Evolutionary conservation across 92 coral and sea anemone species (phyloP).

Genomic region (Parazoanthus atlanticus): DNA sequence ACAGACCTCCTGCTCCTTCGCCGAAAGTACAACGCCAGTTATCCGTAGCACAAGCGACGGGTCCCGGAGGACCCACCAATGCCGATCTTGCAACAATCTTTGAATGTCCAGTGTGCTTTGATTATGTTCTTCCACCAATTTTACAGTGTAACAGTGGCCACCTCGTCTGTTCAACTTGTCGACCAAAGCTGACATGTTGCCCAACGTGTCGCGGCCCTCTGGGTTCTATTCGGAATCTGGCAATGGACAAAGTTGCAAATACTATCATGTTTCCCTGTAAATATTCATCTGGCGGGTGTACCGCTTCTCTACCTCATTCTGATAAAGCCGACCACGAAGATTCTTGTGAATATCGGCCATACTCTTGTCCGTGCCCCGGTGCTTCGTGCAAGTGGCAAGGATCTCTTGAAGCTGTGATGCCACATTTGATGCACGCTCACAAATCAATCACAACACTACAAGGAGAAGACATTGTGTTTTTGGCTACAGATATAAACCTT

Average conservation of each 20-base stretch:
- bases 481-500: slow-evolving; percentile 96
- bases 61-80: slow-evolving; percentile 89
- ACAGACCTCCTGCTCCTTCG: slow-evolving; percentile 42
- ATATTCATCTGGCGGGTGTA: slow-evolving; percentile 93
- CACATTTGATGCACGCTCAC: slow-evolving; percentile 98
- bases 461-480: slow-evolving; percentile 98
- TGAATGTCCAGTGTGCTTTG: slow-evolving; percentile 99
- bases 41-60: slow-evolving; percentile 31
- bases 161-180: slow-evolving; percentile 98
- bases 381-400: slow-evolving; percentile 99
- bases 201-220: slow-evolving; percentile 99
- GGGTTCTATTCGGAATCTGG: slow-evolving; percentile 97
- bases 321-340: slow-evolving; percentile 99
- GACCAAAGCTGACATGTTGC: slow-evolving; percentile 98
- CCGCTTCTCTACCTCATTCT: slow-evolving; percentile 86
- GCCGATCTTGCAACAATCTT: slow-evolving; percentile 98
- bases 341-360: slow-evolving; percentile 97
- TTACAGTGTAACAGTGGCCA: slow-evolving; percentile 98
- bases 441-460: slow-evolving; percentile 99
- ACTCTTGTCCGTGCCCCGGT: slow-evolving; percentile 99
- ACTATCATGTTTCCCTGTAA: slow-evolving; percentile 98
- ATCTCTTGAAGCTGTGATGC: slow-evolving; percentile 98
- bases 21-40: slow-evolving; percentile 42
- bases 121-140: slow-evolving; percentile 97
- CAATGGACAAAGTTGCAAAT: slow-evolving; percentile 99